Conservation (phyloP, 2,113 vertebrate species). For the Nothobranchius furzeri region DNA sequence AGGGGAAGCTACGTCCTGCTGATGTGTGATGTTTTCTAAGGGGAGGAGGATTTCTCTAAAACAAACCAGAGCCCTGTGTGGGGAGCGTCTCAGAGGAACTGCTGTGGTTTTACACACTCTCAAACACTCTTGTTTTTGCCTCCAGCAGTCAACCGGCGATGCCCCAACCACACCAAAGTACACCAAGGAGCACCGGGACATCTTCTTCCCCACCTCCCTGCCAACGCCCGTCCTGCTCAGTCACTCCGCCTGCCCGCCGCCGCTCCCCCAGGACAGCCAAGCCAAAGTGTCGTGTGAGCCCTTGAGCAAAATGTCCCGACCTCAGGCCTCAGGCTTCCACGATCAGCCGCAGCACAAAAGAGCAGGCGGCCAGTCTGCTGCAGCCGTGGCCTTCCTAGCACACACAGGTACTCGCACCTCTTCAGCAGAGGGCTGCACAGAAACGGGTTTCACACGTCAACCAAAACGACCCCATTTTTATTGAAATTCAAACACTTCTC, state of each 20-base stretch:
- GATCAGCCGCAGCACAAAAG: constrained; percentile 69
- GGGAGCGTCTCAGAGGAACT: constrained; percentile 8
- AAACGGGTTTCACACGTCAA: too few species aligned
- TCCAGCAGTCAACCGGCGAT: constrained; percentile 82
- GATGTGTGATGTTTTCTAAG: constrained; percentile 17
- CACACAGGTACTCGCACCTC: constrained; percentile 65
- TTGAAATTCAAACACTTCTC: background rate
- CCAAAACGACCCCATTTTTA: background rate
- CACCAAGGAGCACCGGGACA: constrained; percentile 87
- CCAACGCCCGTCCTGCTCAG: constrained; percentile 66
- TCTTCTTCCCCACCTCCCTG: constrained; percentile 85
- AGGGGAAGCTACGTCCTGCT: constrained; percentile 26
- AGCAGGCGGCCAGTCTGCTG: constrained; percentile 48
- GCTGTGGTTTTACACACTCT: too few species aligned
- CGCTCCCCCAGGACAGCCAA: constrained; percentile 67
- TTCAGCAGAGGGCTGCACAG: background rate
- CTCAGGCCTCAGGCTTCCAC: constrained; percentile 64
- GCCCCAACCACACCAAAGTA: constrained; percentile 91
- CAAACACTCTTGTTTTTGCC: constrained; percentile 9
- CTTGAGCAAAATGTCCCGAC: constrained; percentile 77
- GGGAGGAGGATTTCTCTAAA: constrained; percentile 19
- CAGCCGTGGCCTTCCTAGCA: constrained; percentile 70
- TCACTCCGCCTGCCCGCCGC: constrained; percentile 66
- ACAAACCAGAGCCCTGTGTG: background rate
- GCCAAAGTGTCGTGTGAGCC: constrained; percentile 73